Base-by-base conservation (phyloP, 2,888 invertebrate species). In the Panzeria rudis region DNA sequence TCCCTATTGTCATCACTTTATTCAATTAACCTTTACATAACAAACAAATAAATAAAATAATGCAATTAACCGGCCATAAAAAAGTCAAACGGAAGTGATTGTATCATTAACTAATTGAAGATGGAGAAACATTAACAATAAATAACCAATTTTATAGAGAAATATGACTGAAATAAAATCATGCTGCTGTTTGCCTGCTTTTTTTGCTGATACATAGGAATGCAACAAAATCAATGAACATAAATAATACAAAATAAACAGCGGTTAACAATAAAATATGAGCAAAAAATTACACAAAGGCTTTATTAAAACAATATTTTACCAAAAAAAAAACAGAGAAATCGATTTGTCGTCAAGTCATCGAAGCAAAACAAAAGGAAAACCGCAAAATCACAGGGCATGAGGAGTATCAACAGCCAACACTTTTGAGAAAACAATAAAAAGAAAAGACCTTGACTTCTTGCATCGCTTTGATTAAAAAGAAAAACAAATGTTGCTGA, bases 51-150 rank as follows among this genome's bases (percentile, higher is more conserved):
- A 62, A 68, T 38, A 61, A 71, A 32, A 64, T 35, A 77, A 54
- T 73, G 77, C 81, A 68, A 62, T 81, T 62, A 80, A 59, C 47
- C 68, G 29, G 38, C 32, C 41, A 41, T 61, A 17, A 72, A 75
- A 79, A 77, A 64, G 72, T 61, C 62, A 77, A 87, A 87, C 90
- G 91, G 89, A 90, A 90, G 90, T 88, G 89, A 88, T 88, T 90
- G 88, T 87, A 44, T 88, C 88, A 89, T 61, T 66, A 76, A 66
- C 76, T 80, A 80, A 84, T 80, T 84, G 80, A 72, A 84, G 75
- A 69, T 83, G 81, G 83, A 86, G 86, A 86, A 89, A 88, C 44
- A 84, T 38, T 13, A 69, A 64, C 32, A 62, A 72, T 52, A 56
- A 78, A 66, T 44, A 72, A 81, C 69, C n/a, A 66, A 83, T 81